A percentile compares a stretch with the other conserved stretches of the same genome.
These are phyloP conservation scores for Passer montanus DNA, from an alignment of 2,113 vertebrate genomes.

Conservation along the genomic window DNA sequence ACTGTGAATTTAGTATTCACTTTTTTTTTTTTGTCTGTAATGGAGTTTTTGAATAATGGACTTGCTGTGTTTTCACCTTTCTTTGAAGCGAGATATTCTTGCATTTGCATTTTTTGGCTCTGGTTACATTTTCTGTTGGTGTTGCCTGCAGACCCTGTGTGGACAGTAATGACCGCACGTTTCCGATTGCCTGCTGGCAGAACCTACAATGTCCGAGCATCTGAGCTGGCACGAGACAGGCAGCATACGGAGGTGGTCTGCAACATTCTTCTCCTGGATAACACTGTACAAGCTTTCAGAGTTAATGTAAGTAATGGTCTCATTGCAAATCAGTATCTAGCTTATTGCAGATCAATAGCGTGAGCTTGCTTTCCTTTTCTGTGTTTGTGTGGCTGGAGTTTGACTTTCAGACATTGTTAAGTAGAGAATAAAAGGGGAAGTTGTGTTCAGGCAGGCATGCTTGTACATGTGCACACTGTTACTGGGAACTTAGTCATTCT, in stretches of 20 bases:
- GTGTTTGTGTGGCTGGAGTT: background rate
- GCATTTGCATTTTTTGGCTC: background rate
- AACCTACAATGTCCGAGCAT: conserved; percentile 99
- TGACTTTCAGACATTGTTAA: background rate
- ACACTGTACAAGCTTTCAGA: conserved; percentile 94
- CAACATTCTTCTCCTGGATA: conserved; percentile 96
- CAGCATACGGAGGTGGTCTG: conserved; percentile 98
- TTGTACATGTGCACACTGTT: background rate
- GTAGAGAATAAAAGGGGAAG: background rate
- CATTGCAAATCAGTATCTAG: background rate
- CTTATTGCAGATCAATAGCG: background rate
- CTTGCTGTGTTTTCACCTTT: background rate
- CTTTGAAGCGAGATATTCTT: background rate
- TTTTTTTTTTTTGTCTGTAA: background rate
- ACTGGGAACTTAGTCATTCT: conserved; percentile 13
- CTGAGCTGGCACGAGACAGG: conserved; percentile 98
- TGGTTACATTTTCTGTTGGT: background rate
- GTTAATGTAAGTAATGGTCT: conserved; percentile 86
- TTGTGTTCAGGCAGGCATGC: background rate
- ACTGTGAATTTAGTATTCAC: background rate
- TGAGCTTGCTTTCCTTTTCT: background rate
- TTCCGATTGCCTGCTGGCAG: conserved; percentile 99
- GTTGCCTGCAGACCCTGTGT: conserved; percentile 82
- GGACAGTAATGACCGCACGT: conserved; percentile 99
- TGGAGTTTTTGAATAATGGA: background rate